phyloP scores from a whole-genome alignment of 2,888 invertebrate species.

The Omphaloscelis lunosa region DNA sequence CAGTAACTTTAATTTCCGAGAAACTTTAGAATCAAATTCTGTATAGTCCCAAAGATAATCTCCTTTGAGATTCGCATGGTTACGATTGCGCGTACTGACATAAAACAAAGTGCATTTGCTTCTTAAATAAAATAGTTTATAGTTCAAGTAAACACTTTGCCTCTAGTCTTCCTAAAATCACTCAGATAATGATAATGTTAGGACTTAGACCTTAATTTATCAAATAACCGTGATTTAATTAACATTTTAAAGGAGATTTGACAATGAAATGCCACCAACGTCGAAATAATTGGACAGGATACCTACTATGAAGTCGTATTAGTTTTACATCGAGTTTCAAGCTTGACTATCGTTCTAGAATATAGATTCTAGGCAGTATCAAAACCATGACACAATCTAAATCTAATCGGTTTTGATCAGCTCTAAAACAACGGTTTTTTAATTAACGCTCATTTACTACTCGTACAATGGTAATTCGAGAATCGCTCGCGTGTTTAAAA shows the following conservation, averaged over 20 bases:
- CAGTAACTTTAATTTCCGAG: background rate
- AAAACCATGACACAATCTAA: background rate
- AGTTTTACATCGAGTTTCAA: background rate
- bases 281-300: no score
- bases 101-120: background rate
- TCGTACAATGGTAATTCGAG: background rate
- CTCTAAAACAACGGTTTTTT: constrained; percentile 1
- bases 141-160: background rate
- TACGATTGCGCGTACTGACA: background rate
- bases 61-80: background rate
- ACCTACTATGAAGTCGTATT: background rate
- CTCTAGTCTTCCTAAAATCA: no score
- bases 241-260: background rate
- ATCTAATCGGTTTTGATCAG: constrained; percentile 15
- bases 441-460: constrained; percentile 4
- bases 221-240: background rate
- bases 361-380: background rate
- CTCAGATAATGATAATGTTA: background rate
- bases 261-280: background rate
- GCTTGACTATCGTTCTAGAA: background rate
- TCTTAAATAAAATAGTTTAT: no score
- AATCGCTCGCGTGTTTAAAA: constrained; percentile 37
- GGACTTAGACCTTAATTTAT: background rate
- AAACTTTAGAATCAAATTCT: background rate
- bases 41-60: background rate